phyloP scores from a whole-genome alignment of 2,113 vertebrate genomes.

The Lates calcarifer region DNA sequence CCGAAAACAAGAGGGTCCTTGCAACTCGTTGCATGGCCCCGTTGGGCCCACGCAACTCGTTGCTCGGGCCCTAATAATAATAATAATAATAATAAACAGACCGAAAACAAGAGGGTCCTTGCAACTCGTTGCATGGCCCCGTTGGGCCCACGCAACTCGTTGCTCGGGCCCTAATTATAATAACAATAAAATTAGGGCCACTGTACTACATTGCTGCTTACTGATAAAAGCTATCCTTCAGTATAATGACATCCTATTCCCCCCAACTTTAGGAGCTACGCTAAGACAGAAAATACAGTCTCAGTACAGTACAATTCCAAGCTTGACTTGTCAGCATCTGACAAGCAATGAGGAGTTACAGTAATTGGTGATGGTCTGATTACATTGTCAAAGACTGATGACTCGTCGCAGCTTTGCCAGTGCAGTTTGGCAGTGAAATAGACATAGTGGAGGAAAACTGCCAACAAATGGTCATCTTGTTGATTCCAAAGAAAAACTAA shows the following conservation, averaged over 20 bases:
- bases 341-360: background rate
- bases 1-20: no score
- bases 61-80: no score
- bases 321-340: background rate
- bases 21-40: no score
- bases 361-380: conserved; percentile 1
- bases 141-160: no score
- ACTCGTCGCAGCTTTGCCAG: background rate
- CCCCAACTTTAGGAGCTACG: background rate
- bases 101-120: no score
- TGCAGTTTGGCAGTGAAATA: background rate
- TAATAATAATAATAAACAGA: no score
- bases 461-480: background rate
- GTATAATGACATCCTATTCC: background rate
- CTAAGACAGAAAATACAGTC: background rate
- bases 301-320: conserved; percentile 4
- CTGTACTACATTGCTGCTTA: background rate
- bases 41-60: no score
- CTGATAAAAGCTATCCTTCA: background rate
- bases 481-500: background rate
- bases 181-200: background rate
- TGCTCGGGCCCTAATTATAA: no score
- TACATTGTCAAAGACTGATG: background rate
- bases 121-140: no score
- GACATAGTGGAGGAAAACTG: background rate